These are phyloP conservation scores for Callyntrura sp. DNA, from an alignment of 2,888 invertebrate species.

Conservation along the genomic window DNA sequence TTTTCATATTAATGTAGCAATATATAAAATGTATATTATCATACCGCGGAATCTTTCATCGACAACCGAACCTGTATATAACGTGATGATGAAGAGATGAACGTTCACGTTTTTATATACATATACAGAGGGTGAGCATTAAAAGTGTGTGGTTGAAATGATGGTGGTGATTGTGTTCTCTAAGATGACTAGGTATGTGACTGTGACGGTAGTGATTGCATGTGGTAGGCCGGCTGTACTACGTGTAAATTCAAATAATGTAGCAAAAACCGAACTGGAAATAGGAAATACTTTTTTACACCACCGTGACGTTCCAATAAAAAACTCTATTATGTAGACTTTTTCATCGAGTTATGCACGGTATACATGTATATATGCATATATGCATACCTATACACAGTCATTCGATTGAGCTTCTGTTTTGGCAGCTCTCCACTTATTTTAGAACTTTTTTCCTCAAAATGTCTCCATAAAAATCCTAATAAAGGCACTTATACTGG, in stretches of 20 bases:
- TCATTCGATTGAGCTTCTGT: slow-evolving; percentile 57
- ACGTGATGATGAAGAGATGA: slow-evolving; percentile 5
- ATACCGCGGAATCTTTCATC: slow-evolving; percentile 54
- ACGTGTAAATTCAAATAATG: slow-evolving; percentile 50
- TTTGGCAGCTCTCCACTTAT: slow-evolving; percentile 76
- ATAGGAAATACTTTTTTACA: slow-evolving; percentile 70
- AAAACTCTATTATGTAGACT: slow-evolving; percentile 66
- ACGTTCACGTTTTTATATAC: slow-evolving; percentile 8
- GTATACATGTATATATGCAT: no score
- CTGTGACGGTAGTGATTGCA: not conserved
- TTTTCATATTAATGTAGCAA: slow-evolving; percentile 40
- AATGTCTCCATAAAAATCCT: slow-evolving; percentile 76
- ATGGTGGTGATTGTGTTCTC: no score
- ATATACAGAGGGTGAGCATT: slow-evolving; percentile 7
- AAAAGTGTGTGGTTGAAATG: not conserved
- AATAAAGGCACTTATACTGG: slow-evolving; percentile 76
- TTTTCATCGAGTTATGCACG: no score
- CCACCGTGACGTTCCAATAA: slow-evolving; percentile 73
- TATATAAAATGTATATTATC: slow-evolving; percentile 12
- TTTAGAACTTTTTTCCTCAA: slow-evolving; percentile 74
- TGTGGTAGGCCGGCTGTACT: slow-evolving; percentile 22
- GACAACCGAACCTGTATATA: slow-evolving; percentile 15
- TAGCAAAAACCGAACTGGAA: slow-evolving; percentile 67
- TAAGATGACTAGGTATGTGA: not conserved
- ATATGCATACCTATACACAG: slow-evolving; percentile 6